These are phyloP conservation scores for Polia nebulosa DNA, from an alignment of 2,888 invertebrate species.

Conservation along the genomic window DNA sequence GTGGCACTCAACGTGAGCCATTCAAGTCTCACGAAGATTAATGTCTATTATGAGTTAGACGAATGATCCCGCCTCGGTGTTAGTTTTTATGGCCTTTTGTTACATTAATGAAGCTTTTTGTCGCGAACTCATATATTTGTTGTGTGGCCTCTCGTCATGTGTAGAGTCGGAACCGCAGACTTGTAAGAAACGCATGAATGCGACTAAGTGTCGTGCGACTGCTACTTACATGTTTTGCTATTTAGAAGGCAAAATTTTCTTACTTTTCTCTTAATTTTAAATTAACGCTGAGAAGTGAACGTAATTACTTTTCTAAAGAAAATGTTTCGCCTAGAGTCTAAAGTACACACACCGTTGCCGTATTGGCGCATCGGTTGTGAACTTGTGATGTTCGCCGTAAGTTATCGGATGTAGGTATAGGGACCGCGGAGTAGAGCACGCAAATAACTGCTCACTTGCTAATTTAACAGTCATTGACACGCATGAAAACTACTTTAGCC, in stretches of 20 bases:
- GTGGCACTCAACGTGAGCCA: constrained; percentile 4
- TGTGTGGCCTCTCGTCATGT: not conserved
- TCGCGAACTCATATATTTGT: constrained; percentile 16
- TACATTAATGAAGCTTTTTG: constrained; percentile 44
- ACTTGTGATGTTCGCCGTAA: not conserved
- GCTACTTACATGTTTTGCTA: constrained; percentile 15
- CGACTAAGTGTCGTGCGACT: not conserved
- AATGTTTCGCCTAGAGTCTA: not conserved
- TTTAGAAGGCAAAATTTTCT: constrained; percentile 9
- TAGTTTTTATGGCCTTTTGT: constrained; percentile 43
- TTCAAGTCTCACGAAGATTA: constrained; percentile 27
- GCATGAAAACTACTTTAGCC: too few relatives aligned
- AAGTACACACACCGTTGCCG: not conserved
- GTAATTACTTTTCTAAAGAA: not conserved
- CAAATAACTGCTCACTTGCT: not conserved
- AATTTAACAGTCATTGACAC: not conserved
- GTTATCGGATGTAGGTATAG: not conserved
- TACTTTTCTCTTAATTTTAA: constrained; percentile 11
- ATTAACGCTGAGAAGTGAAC: not conserved
- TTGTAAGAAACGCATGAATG: constrained; percentile 26
- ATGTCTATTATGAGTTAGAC: constrained; percentile 24
- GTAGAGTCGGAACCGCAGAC: not conserved
- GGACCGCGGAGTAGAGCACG: not conserved
- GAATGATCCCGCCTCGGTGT: constrained; percentile 13
- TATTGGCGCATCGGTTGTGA: not conserved